These are phyloP conservation scores for Anarsia innoxiella DNA, from an alignment of 2,888 invertebrate genomes.

Conservation along the genomic window DNA sequence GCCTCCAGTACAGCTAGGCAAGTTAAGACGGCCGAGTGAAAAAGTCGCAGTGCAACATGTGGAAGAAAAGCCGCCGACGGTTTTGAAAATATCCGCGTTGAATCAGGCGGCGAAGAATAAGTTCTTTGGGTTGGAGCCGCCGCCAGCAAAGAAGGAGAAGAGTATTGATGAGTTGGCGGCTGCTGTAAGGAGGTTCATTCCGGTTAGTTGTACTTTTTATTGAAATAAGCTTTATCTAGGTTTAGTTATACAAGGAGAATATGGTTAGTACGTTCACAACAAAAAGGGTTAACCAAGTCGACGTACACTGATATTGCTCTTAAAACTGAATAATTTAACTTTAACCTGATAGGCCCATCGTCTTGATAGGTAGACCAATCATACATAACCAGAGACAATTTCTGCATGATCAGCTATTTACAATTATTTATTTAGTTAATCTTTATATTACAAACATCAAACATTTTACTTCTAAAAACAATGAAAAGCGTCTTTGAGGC, in stretches of 20 bases:
- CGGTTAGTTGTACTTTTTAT: conserved; percentile 40
- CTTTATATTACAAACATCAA: too few species aligned
- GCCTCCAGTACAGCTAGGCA: conserved; percentile 58
- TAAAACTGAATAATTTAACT: too few species aligned
- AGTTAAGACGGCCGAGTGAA: conserved; percentile 48
- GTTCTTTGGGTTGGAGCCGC: conserved; percentile 56
- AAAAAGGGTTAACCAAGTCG: too few species aligned
- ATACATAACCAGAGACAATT: too few species aligned
- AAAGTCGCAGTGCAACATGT: conserved; percentile 31
- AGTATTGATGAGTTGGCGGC: conserved; percentile 59
- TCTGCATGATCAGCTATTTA: too few species aligned
- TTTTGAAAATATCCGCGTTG: conserved; percentile 52
- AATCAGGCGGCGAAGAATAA: conserved; percentile 63
- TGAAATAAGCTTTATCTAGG: too few species aligned
- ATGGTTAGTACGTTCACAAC: background rate
- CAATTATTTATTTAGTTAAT: too few species aligned
- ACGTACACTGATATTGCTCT: too few species aligned
- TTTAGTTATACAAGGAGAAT: background rate
- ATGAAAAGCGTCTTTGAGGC: too few species aligned
- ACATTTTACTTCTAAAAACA: too few species aligned
- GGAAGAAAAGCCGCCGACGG: conserved; percentile 38
- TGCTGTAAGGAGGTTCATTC: conserved; percentile 64
- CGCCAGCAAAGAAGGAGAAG: conserved; percentile 46
- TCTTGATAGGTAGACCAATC: too few species aligned
- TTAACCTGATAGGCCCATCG: too few species aligned